phyloP scores from a whole-genome alignment of 2,797 vertebrate species.

The Brachyalestes nurse region DNA sequence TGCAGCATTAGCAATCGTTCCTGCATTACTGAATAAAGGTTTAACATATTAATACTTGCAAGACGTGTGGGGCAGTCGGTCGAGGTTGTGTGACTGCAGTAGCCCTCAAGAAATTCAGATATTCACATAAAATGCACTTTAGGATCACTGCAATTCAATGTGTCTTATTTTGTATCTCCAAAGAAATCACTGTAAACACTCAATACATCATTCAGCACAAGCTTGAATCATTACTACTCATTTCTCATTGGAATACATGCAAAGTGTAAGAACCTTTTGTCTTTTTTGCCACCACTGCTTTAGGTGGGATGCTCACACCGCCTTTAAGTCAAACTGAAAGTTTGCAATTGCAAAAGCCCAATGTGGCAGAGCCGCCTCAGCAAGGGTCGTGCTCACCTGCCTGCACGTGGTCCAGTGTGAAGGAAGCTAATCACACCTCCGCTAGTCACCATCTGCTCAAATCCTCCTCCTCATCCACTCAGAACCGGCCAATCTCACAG shows the following conservation, averaged over 20 bases:
- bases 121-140: too few species aligned
- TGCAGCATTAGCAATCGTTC: too few species aligned
- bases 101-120: too few species aligned
- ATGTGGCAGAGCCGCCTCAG: conserved; percentile 27
- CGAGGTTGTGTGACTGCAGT: too few species aligned
- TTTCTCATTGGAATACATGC: background rate
- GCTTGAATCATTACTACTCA: background rate
- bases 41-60: too few species aligned
- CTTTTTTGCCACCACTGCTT: background rate
- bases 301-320: background rate
- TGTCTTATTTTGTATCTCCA: too few species aligned
- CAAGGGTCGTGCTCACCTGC: conserved; percentile 49
- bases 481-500: conserved; percentile 56
- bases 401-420: conserved; percentile 43
- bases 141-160: too few species aligned
- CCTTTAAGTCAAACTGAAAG: conserved; percentile 34
- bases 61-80: too few species aligned
- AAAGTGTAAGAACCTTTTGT: background rate
- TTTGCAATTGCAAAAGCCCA: conserved; percentile 31
- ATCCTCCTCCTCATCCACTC: conserved; percentile 44
- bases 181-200: background rate
- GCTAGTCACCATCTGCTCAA: conserved; percentile 58
- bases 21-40: too few species aligned
- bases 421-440: conserved; percentile 49
- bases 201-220: background rate